Percentiles rank a stretch among this genome's conserved stretches.
phyloP scores from a whole-genome alignment of 2,797 vertebrate species.

The Sarcoramphus papa region DNA sequence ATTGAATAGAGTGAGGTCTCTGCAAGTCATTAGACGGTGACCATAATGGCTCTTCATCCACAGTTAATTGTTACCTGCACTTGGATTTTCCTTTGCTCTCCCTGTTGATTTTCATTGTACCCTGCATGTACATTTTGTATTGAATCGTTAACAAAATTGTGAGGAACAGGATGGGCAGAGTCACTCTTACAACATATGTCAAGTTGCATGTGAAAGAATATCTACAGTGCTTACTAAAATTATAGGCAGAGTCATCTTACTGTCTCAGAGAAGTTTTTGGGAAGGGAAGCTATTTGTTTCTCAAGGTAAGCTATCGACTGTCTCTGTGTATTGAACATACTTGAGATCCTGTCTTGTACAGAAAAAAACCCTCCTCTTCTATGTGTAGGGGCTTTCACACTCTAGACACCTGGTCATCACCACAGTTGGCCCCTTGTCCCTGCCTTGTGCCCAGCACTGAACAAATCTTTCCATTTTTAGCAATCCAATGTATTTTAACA shows the following conservation, averaged over 20 bases:
- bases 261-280: neutral
- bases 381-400: neutral
- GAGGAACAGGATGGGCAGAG: neutral
- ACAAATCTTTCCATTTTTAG: neutral
- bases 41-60: conserved; percentile 57
- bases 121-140: neutral
- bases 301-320: neutral
- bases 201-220: neutral
- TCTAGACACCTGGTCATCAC: neutral
- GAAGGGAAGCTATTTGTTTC: neutral
- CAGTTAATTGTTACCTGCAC: conserved; percentile 59
- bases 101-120: conserved; percentile 30
- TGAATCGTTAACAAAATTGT: neutral
- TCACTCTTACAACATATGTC: neutral
- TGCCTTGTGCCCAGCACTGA: neutral
- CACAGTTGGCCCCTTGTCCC: neutral
- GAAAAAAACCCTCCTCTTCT: neutral
- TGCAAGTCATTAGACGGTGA: conserved; percentile 24
- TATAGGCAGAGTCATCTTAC: neutral
- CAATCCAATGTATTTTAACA: neutral
- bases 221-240: neutral
- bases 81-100: neutral
- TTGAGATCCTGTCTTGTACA: neutral
- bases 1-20: conserved; percentile 12
- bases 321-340: neutral